A percentile compares a stretch with the other conserved stretches of the same genome.
These are phyloP conservation scores for Athalia circularis DNA, from an alignment of 2,888 invertebrate species.

Conservation along the genomic window DNA sequence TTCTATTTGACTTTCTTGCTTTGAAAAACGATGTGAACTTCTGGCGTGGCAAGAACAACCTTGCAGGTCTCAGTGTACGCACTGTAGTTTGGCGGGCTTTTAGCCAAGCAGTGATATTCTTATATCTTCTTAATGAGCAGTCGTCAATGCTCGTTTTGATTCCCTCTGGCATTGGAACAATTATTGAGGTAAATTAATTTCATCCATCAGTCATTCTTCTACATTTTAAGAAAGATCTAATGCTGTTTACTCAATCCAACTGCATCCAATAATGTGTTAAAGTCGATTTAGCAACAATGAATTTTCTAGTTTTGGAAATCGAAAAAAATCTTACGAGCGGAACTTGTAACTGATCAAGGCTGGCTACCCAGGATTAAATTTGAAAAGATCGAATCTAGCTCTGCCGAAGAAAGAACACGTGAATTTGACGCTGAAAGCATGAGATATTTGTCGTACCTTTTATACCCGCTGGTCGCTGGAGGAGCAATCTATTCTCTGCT, in stretches of 20 bases:
- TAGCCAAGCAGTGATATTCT: constrained; percentile 92
- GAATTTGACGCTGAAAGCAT: constrained; percentile 94
- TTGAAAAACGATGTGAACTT: constrained; percentile 98
- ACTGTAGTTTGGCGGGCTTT: constrained; percentile 96
- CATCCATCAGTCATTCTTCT: constrained; percentile 11
- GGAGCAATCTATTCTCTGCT: constrained; percentile 95
- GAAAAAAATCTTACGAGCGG: constrained; percentile 91
- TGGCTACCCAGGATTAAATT: constrained; percentile 70
- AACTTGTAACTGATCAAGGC: constrained; percentile 73
- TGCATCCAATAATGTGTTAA: not conserved
- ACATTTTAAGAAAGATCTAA: constrained; percentile 13
- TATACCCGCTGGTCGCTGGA: constrained; percentile 91
- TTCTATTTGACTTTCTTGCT: constrained; percentile 96
- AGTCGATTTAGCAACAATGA: not conserved
- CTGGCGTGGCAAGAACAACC: constrained; percentile 90
- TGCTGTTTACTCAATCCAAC: not conserved
- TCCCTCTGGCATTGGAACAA: constrained; percentile 89
- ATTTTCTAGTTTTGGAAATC: constrained; percentile 92
- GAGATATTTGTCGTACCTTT: constrained; percentile 90
- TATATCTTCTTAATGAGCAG: constrained; percentile 94
- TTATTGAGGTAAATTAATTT: constrained; percentile 86
- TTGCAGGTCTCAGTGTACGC: constrained; percentile 92
- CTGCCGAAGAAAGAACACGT: constrained; percentile 88
- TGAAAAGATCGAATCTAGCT: constrained; percentile 72
- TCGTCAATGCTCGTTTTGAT: constrained; percentile 92